These are phyloP conservation scores for Cecropterus lyciades DNA, from an alignment of 1,140 invertebrate genomes.

Conservation along the genomic window DNA sequence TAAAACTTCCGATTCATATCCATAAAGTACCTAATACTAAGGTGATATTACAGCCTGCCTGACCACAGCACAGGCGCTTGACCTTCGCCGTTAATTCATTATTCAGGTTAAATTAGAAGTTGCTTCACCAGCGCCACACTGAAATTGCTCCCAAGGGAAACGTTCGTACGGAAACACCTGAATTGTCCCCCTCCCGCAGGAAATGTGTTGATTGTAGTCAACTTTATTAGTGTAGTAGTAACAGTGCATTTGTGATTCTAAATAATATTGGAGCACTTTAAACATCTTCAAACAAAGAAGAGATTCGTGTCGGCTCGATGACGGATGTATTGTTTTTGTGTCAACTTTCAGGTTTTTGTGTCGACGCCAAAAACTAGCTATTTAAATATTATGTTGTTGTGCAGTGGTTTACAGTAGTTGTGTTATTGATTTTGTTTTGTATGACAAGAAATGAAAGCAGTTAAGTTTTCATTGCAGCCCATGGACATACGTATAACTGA, in stretches of 20 bases:
- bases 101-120: conserved; percentile 34
- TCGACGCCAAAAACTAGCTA: no score
- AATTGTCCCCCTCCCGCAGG: conserved; percentile 24
- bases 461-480: no score
- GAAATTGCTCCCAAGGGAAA: conserved; percentile 23
- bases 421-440: no score
- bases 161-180: conserved; percentile 25
- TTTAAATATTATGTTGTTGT: no score
- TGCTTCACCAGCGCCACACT: conserved; percentile 12
- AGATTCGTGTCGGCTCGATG: no score
- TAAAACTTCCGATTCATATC: neutral
- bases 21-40: neutral
- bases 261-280: no score
- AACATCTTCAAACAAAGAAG: no score
- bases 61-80: conserved; percentile 7
- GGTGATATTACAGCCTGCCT: neutral
- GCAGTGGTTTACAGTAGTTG: no score
- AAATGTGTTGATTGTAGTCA: conserved; percentile 17
- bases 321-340: no score
- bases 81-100: conserved; percentile 25
- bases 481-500: no score
- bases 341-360: no score
- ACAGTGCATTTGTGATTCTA: neutral
- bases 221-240: neutral
- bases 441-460: no score